Conservation (phyloP, 23 tunicate species). For the Oikopleura dioica region DNA sequence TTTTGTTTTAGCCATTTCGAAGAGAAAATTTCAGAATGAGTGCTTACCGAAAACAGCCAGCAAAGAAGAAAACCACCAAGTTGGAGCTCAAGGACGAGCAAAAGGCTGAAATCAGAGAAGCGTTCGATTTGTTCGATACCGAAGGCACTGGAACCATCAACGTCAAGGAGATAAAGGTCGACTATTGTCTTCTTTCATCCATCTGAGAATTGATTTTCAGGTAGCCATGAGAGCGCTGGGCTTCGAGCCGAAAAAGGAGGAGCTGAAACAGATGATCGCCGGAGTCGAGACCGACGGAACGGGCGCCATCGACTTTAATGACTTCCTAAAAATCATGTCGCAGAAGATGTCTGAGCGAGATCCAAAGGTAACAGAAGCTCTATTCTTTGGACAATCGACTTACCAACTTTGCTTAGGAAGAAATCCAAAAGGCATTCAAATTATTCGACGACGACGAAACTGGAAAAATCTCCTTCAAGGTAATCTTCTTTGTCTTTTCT, state of each 20-base stretch:
- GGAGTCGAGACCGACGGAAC: constrained; percentile 79
- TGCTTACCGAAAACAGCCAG: not conserved
- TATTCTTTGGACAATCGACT: not conserved
- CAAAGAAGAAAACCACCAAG: not conserved
- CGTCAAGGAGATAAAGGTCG: constrained; percentile 73
- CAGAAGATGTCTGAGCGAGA: constrained; percentile 51
- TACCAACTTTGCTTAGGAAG: constrained; percentile 60
- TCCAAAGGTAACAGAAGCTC: not conserved
- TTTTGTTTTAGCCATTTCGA: no score
- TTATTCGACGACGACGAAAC: constrained; percentile 98
- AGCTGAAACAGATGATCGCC: constrained; percentile 86
- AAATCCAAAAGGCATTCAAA: constrained; percentile 88
- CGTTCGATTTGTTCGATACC: constrained; percentile 91
- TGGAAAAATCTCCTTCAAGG: constrained; percentile 88
- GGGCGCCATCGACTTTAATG: constrained; percentile 91
- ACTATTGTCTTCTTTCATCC: no score
- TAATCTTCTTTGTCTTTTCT: not conserved
- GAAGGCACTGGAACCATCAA: constrained; percentile 95
- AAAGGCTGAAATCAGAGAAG: constrained; percentile 95
- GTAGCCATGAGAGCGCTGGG: constrained; percentile 98
- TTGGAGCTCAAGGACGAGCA: constrained; percentile 76
- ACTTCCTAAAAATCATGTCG: constrained; percentile 83
- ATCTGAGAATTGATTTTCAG: no score
- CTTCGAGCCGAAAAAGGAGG: constrained; percentile 97
- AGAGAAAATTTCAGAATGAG: no score